phyloP scores from a whole-genome alignment of 2,113 vertebrate species.

The Apaloderma vittatum region DNA sequence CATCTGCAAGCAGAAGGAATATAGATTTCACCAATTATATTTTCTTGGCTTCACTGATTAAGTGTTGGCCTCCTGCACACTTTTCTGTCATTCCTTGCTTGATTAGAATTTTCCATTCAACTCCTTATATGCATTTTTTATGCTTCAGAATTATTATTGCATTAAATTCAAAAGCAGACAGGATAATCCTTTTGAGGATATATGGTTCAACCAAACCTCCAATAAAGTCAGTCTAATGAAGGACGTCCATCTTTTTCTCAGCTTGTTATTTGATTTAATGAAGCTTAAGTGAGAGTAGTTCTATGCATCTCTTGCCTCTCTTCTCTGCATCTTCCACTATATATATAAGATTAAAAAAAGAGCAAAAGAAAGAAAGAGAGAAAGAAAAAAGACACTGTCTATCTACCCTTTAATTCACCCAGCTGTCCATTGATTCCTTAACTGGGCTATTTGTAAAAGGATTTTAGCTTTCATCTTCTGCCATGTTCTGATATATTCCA shows the following conservation, averaged over 20 bases:
- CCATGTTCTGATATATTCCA: not conserved
- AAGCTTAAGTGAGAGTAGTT: not conserved
- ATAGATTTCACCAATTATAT: not conserved
- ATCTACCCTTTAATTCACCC: not conserved
- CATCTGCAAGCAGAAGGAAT: not conserved
- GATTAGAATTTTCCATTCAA: slow-evolving; percentile 16
- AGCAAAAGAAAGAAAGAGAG: not conserved
- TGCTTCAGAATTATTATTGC: not conserved
- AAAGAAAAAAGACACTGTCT: not conserved
- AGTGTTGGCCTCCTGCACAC: not conserved
- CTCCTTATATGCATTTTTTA: slow-evolving; percentile 2
- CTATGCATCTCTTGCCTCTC: not conserved
- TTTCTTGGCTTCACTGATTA: not conserved
- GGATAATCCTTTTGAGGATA: slow-evolving; percentile 12
- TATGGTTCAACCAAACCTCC: not conserved
- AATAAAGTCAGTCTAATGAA: not conserved
- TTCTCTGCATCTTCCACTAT: not conserved
- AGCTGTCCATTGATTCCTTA: not conserved
- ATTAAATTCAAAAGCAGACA: slow-evolving; percentile 30
- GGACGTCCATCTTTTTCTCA: not conserved
- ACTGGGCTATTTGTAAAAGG: not conserved
- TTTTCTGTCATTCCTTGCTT: not conserved
- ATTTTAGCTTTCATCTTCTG: not conserved
- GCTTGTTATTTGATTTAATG: slow-evolving; percentile 28
- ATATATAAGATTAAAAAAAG: not conserved